A percentile compares a stretch with the other conserved stretches of the same genome.
These are phyloP conservation scores for Paelopatides confundens DNA, from an alignment of 53 echinoderm and acorn worm genomes.

Conservation along the genomic window DNA sequence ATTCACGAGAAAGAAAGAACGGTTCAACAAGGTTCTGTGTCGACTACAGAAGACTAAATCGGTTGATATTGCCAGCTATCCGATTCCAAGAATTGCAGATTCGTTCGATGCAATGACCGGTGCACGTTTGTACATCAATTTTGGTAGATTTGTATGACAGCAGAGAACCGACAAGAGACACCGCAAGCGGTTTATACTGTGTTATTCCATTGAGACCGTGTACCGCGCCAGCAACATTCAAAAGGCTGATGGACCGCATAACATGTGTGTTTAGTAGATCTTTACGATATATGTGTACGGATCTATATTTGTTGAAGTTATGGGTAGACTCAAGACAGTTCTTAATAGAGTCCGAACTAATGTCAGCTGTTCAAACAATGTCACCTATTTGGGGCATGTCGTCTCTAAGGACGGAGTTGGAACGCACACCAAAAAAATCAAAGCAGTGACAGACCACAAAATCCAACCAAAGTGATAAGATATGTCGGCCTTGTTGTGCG, in stretches of 20 bases:
- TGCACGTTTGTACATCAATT: neutral
- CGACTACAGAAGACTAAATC: neutral
- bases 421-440: slow-evolving; percentile 51
- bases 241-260: slow-evolving; percentile 61
- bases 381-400: too few relatives aligned
- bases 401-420: too few relatives aligned
- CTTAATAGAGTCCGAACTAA: slow-evolving; percentile 35
- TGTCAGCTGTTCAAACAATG: slow-evolving; percentile 44
- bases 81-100: neutral
- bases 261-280: slow-evolving; percentile 41
- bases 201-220: neutral
- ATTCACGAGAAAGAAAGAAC: neutral
- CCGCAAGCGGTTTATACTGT: neutral
- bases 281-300: slow-evolving; percentile 12
- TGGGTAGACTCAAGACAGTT: slow-evolving; percentile 21
- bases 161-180: neutral
- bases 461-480: slow-evolving; percentile 46
- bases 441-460: slow-evolving; percentile 33
- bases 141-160: neutral
- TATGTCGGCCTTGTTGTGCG: slow-evolving; percentile 38
- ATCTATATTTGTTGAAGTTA: slow-evolving; percentile 48
- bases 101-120: neutral
- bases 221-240: slow-evolving; percentile 33
- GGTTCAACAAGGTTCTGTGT: neutral
- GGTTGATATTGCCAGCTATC: neutral